These are phyloP conservation scores for Chrosomus eos DNA, from an alignment of 2,797 vertebrate species.

Conservation along the genomic window DNA sequence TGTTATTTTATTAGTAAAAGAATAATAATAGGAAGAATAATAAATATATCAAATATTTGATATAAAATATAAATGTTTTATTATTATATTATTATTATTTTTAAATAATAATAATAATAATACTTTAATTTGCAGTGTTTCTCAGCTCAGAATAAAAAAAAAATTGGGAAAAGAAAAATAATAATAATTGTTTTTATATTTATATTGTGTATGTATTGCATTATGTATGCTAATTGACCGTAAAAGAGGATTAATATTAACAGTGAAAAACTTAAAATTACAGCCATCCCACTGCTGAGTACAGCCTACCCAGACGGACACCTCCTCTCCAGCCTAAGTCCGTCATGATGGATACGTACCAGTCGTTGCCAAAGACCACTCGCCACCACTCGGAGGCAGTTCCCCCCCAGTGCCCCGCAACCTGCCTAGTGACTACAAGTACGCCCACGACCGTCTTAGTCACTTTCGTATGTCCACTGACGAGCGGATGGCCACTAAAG, in stretches of 20 bases:
- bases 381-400: slow-evolving; percentile 79
- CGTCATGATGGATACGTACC: slow-evolving; percentile 81
- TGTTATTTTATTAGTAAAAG: background rate
- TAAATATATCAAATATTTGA: background rate
- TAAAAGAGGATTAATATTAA: background rate
- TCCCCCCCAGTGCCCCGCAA: slow-evolving; percentile 84
- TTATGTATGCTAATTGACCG: background rate
- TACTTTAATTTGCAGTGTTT: background rate
- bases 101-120: background rate
- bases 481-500: slow-evolving; percentile 90
- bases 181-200: background rate
- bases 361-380: slow-evolving; percentile 90
- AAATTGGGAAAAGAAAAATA: background rate
- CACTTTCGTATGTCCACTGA: slow-evolving; percentile 97
- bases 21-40: background rate
- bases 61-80: background rate
- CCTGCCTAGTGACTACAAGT: slow-evolving; percentile 96
- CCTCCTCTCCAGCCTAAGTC: slow-evolving; percentile 84
- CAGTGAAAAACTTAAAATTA: background rate
- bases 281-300: slow-evolving; percentile 79
- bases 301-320: slow-evolving; percentile 84
- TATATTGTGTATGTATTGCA: background rate
- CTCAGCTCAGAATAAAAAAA: background rate
- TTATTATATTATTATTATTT: background rate
- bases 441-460: slow-evolving; percentile 94